Evolutionary conservation across 2,888 invertebrate species (phyloP).

Genomic region (Scaptodrosophila latifasciaeformis): DNA sequence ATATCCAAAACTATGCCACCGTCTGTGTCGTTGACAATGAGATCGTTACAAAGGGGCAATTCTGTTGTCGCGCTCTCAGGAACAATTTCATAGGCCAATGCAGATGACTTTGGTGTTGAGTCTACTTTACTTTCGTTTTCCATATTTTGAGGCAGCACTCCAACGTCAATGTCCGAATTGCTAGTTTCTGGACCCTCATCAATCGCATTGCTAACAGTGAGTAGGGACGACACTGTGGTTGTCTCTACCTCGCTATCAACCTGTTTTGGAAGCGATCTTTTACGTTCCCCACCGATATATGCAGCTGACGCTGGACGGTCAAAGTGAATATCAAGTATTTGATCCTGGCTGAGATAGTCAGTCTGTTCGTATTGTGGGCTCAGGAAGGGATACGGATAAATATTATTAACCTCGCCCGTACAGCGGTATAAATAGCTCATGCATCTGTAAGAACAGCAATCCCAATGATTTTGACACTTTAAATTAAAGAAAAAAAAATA

Average conservation of each 20-base stretch:
- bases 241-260: background rate
- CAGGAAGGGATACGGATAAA: constrained; percentile 24
- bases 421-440: constrained; percentile 64
- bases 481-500: background rate
- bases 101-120: background rate
- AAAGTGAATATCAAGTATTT: constrained; percentile 36
- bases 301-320: too few relatives aligned
- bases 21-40: too few relatives aligned
- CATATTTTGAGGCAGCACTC: too few relatives aligned
- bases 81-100: background rate
- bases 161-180: too few relatives aligned
- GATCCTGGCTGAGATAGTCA: constrained; percentile 8
- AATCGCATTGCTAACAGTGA: too few relatives aligned
- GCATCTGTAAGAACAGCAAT: constrained; percentile 72
- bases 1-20: too few relatives aligned
- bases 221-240: too few relatives aligned
- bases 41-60: too few relatives aligned
- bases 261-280: too few relatives aligned
- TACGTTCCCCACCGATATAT: too few relatives aligned
- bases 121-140: constrained; percentile 1
- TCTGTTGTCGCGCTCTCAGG: too few relatives aligned
- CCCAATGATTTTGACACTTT: constrained; percentile 70
- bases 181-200: too few relatives aligned
- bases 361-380: background rate
- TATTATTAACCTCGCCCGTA: constrained; percentile 24